Base-by-base conservation (phyloP, 2,888 invertebrate genomes). In the Tuta absoluta region DNA sequence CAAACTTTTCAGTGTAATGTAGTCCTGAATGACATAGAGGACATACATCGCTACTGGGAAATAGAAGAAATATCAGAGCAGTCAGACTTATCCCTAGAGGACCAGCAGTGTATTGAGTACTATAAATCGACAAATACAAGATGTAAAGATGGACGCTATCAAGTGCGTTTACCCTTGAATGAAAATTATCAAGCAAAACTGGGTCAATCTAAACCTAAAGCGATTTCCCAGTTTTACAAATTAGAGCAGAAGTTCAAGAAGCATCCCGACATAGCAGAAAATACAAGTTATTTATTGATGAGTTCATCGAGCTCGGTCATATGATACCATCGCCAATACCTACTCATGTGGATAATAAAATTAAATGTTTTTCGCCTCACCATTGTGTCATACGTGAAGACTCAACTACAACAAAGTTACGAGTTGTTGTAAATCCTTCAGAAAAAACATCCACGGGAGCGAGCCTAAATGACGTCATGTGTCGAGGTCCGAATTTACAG, bases 401-500 rank as follows among this genome's bases (percentile, higher is more conserved):
- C 2, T 71, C 70, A 8, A 65, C 57, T n/a, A 70, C 72, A 1
- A 71, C 71, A 2, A 37, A 65, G 48, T 56, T 67, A 7, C 64
- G 73, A 11, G 73, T 71, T 0, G 72, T 73, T 2, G 73, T 71
- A 49, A 72, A 75, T 62, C 73, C 67, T 12, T 71, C 72, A 1
- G 45, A 65, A 28, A 51, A 23, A 37, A 67, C 65, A 28, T 64
- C 56, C 8, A 63, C 56, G 28, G 63, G 69, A 0, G 19, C 37
- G 11, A 69, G 69, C 12, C 60, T 72, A 8, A 72, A 72, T 63
- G 70, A 70, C 19, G 7, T 69, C 4, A 71, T 71, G 68, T 41
- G 64, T 0, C 64, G 63, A 10, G 70, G 69, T 1, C 68, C 68
- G 0, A 71, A 69, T 19, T 51, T 69, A 48, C 69, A 68, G 70